Percentiles rank a stretch among this genome's conserved stretches.
Evolutionary conservation across 2,888 invertebrate species (phyloP).

Genomic region (Caenorhabditis afra): DNA sequence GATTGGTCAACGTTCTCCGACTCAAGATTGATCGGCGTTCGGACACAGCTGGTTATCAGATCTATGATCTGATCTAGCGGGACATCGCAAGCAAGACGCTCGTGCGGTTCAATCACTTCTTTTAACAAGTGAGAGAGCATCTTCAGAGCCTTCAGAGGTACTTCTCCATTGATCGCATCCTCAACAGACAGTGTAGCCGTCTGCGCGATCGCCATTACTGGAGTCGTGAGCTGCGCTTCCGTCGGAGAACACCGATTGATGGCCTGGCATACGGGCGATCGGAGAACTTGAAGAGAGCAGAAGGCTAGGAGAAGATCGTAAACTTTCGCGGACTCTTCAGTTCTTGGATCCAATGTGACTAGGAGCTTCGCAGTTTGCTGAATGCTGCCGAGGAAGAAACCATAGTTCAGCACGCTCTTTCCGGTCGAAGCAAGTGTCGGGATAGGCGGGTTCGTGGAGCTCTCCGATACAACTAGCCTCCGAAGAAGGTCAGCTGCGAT

Average conservation of each 20-base stretch:
- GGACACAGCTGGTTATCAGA: constrained; percentile 24
- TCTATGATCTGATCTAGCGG: constrained; percentile 32
- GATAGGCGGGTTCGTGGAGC: constrained; percentile 52
- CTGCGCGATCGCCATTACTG: constrained; percentile 60
- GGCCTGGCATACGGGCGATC: constrained; percentile 69
- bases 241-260: constrained; percentile 64
- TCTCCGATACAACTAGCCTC: constrained; percentile 79
- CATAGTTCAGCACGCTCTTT: constrained; percentile 71
- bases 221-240: constrained; percentile 61
- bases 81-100: constrained; percentile 39
- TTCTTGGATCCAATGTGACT: constrained; percentile 69
- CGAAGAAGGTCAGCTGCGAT: constrained; percentile 81
- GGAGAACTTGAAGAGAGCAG: constrained; percentile 79
- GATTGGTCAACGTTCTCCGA: constrained; percentile 24
- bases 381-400: constrained; percentile 71
- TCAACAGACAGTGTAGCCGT: constrained; percentile 80
- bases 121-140: constrained; percentile 68
- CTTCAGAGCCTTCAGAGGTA: constrained; percentile 71
- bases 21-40: constrained; percentile 49
- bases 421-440: constrained; percentile 72
- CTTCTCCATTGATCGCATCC: constrained; percentile 62
- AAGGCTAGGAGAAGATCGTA: constrained; percentile 81
- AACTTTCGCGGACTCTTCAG: constrained; percentile 75
- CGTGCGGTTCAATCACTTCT: constrained; percentile 61
- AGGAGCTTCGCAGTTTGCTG: constrained; percentile 71